Conservation (phyloP, 1,140 invertebrate genomes). For the Drosophila fuyamai region DNA sequence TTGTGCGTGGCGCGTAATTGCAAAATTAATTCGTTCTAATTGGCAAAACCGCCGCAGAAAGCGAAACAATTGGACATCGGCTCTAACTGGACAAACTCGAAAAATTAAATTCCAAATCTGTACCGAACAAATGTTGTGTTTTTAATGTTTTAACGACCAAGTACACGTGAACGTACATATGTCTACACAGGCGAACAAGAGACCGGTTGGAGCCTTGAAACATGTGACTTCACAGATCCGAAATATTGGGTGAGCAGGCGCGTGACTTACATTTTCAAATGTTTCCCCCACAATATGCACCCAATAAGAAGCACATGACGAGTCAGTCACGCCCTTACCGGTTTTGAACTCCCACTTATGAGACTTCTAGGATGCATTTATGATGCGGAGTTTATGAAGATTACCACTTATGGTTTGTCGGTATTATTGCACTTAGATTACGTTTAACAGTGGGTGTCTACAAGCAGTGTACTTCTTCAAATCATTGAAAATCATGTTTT, state of each 20-base stretch:
- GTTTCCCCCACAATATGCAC: constrained; percentile 2
- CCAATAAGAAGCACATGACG: not conserved
- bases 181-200: constrained; percentile 6
- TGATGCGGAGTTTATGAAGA: constrained; percentile 21
- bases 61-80: constrained; percentile 24
- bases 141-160: constrained; percentile 8
- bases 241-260: constrained; percentile 21
- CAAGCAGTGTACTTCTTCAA: constrained; percentile 10
- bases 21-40: constrained; percentile 61
- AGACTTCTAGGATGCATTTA: constrained; percentile 18
- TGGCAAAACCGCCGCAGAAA: constrained; percentile 46
- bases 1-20: constrained; percentile 51
- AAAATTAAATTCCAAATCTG: constrained; percentile 24
- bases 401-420: constrained; percentile 7
- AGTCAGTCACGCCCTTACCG: constrained; percentile 32
- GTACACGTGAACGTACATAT: constrained; percentile 23
- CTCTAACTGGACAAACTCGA: constrained; percentile 35
- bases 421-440: not conserved
- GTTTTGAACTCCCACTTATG: constrained; percentile 6
- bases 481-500: not conserved
- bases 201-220: constrained; percentile 42
- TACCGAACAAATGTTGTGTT: constrained; percentile 17
- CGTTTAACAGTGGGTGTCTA: not conserved
- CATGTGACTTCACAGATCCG: constrained; percentile 40
- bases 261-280: constrained; percentile 41